Evolutionary conservation across 2,113 vertebrate genomes (phyloP).

Genomic region (Esox niger): DNA sequence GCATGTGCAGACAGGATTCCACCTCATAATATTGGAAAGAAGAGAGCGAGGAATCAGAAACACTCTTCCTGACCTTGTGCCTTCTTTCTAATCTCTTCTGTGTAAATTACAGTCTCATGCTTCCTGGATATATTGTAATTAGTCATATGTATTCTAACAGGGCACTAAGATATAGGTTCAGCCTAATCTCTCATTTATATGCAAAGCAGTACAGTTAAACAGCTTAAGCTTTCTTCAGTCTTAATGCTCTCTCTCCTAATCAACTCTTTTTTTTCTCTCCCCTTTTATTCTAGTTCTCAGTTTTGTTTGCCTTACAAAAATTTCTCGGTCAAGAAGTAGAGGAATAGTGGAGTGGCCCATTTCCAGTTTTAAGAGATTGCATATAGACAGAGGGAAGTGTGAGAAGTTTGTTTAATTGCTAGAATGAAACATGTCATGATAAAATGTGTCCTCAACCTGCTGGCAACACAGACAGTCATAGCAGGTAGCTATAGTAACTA

Average conservation of each 20-base stretch:
- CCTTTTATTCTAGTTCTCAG: constrained; percentile 41
- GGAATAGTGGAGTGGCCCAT: constrained; percentile 3
- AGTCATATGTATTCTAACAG: constrained; percentile 78
- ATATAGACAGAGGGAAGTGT: neutral
- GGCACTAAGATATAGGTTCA: constrained; percentile 77
- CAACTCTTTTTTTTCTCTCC: constrained; percentile 37
- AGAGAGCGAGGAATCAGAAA: neutral
- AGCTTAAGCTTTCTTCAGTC: constrained; percentile 72
- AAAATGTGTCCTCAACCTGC: no score
- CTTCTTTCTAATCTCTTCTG: constrained; percentile 77
- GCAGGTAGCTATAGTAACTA: no score
- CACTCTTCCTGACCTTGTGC: constrained; percentile 75
- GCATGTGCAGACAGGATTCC: no score
- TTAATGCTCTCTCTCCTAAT: constrained; percentile 64
- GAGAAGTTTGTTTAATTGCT: no score
- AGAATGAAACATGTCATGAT: no score
- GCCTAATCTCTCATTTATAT: constrained; percentile 83
- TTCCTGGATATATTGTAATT: constrained; percentile 82
- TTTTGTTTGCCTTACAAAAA: constrained; percentile 38
- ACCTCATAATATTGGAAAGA: no score
- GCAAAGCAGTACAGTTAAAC: constrained; percentile 74
- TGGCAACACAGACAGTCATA: no score
- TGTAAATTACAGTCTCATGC: constrained; percentile 79
- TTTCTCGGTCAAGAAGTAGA: constrained; percentile 29
- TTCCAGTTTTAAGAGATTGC: constrained; percentile 34